A percentile compares a stretch with the other conserved stretches of the same genome.
Evolutionary conservation across 2,888 invertebrate species (phyloP).

Genomic region (Meiosimyza platycephala): DNA sequence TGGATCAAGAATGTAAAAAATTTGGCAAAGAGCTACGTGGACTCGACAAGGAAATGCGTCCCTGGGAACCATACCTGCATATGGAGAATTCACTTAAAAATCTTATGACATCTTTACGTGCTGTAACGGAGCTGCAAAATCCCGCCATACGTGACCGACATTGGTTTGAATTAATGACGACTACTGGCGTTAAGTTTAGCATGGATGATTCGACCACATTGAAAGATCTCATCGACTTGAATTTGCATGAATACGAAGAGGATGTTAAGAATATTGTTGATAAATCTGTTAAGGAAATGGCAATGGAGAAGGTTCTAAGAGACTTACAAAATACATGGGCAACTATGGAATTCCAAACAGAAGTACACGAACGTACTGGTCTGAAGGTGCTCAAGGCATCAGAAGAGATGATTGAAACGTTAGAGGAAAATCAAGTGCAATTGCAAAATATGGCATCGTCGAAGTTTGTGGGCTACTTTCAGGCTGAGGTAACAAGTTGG

Average conservation of each 20-base stretch:
- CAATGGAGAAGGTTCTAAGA: slow-evolving; percentile 93
- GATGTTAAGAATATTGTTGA: slow-evolving; percentile 96
- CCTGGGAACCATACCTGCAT: slow-evolving; percentile 82
- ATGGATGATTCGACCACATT: slow-evolving; percentile 78
- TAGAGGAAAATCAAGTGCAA: slow-evolving; percentile 96
- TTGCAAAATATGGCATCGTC: slow-evolving; percentile 96
- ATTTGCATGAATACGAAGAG: slow-evolving; percentile 93
- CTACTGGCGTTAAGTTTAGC: slow-evolving; percentile 78
- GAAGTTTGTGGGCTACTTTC: slow-evolving; percentile 89
- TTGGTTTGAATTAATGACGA: slow-evolving; percentile 93
- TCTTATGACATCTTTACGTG: slow-evolving; percentile 91
- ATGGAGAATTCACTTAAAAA: slow-evolving; percentile 89
- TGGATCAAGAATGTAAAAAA: slow-evolving; percentile 95
- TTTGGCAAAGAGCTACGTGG: slow-evolving; percentile 86
- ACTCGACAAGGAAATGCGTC: slow-evolving; percentile 83
- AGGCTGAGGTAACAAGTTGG: slow-evolving; percentile 87
- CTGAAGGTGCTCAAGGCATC: slow-evolving; percentile 80
- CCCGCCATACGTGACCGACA: slow-evolving; percentile 93
- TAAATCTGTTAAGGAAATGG: slow-evolving; percentile 94
- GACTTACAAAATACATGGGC: slow-evolving; percentile 88
- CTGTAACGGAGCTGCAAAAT: slow-evolving; percentile 93
- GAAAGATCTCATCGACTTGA: slow-evolving; percentile 85
- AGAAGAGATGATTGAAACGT: slow-evolving; percentile 88
- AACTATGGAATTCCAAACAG: slow-evolving; percentile 82
- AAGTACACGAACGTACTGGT: slow-evolving; percentile 84